phyloP scores from a whole-genome alignment of 2,888 invertebrate genomes.

The Torymus texanus region DNA sequence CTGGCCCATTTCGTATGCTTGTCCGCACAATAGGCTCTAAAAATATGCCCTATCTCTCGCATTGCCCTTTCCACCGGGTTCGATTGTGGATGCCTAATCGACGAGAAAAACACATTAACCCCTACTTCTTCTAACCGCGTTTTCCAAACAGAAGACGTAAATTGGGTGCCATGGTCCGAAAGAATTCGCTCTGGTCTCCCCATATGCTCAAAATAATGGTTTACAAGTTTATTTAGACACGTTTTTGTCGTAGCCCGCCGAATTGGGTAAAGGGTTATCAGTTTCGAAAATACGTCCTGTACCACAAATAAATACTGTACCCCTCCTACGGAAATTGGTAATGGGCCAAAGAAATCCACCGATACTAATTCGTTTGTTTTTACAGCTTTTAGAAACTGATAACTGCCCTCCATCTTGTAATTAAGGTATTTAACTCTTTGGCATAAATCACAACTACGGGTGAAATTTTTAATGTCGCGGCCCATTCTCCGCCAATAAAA shows the following conservation, averaged over 20 bases:
- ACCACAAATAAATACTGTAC: constrained; percentile 40
- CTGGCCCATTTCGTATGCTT: constrained; percentile 52
- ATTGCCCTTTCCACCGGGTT: constrained; percentile 57
- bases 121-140: neutral
- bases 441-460: constrained; percentile 33
- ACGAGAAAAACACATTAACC: constrained; percentile 24
- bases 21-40: constrained; percentile 51
- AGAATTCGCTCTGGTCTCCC: constrained; percentile 14
- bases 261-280: constrained; percentile 20
- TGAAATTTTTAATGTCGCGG: constrained; percentile 1
- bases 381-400: neutral
- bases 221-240: constrained; percentile 1
- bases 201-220: neutral
- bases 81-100: constrained; percentile 57
- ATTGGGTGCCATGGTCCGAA: constrained; percentile 34
- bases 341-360: constrained; percentile 37
- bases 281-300: constrained; percentile 23
- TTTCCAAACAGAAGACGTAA: constrained; percentile 25
- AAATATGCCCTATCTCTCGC: constrained; percentile 56
- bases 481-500: constrained; percentile 26
- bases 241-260: constrained; percentile 16
- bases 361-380: neutral
- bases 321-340: neutral
- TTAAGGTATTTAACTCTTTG: constrained; percentile 36
- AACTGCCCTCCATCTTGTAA: constrained; percentile 18